phyloP scores from a whole-genome alignment of 1,140 invertebrate genomes.

The Acromyrmex heyeri region DNA sequence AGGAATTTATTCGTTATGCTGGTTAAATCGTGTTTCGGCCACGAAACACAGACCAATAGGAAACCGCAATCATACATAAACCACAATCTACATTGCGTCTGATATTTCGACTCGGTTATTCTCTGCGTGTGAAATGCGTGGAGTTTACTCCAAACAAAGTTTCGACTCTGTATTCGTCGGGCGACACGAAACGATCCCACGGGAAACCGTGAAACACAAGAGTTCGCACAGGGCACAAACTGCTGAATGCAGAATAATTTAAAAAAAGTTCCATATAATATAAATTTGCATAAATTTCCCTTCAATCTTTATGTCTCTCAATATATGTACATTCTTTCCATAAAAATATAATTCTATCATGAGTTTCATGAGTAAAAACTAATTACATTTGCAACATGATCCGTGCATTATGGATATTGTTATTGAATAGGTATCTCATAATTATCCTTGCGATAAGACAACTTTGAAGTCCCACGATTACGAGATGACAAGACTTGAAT shows the following conservation, averaged over 20 bases:
- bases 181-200: background rate
- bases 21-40: background rate
- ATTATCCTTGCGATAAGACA: slow-evolving; percentile 9
- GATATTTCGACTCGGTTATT: slow-evolving; percentile 42
- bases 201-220: background rate
- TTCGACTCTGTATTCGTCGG: slow-evolving; percentile 8
- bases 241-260: background rate
- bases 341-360: background rate
- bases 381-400: background rate
- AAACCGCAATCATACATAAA: slow-evolving; percentile 43
- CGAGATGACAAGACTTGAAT: slow-evolving; percentile 1
- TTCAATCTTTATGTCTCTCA: background rate
- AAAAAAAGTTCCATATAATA: background rate
- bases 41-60: slow-evolving; percentile 14
- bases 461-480: slow-evolving; percentile 6
- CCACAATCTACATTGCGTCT: slow-evolving; percentile 39
- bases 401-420: background rate
- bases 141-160: slow-evolving; percentile 24
- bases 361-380: background rate
- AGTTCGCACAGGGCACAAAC: background rate
- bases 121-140: slow-evolving; percentile 25
- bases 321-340: background rate
- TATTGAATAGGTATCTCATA: slow-evolving; percentile 1
- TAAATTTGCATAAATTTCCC: background rate
- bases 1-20: background rate